These are phyloP conservation scores for Neuroterus valhalla DNA, from an alignment of 1,140 invertebrate genomes.

Conservation along the genomic window DNA sequence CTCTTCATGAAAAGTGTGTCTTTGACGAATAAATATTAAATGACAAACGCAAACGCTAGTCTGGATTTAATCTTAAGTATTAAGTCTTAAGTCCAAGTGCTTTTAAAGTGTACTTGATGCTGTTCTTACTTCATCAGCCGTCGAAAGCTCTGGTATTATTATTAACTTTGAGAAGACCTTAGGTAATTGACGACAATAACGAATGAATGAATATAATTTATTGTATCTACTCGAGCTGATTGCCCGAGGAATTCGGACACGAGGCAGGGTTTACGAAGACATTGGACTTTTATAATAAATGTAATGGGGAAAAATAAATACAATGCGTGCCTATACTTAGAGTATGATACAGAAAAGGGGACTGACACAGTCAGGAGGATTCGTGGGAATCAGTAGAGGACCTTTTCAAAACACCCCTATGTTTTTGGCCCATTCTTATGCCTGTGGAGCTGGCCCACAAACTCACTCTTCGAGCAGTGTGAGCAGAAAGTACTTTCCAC, in stretches of 20 bases:
- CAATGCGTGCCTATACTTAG: conserved; percentile 68
- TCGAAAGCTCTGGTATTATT: conserved; percentile 35
- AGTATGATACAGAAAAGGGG: conserved; percentile 66
- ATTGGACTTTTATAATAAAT: conserved; percentile 60
- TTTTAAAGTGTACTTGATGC: conserved; percentile 22
- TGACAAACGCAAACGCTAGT: conserved; percentile 10
- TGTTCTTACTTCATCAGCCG: background rate
- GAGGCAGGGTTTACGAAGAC: conserved; percentile 58
- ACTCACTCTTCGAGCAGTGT: too few relatives aligned
- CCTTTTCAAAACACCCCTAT: too few relatives aligned
- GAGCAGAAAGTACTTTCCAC: too few relatives aligned
- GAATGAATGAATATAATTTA: background rate
- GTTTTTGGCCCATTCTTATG: too few relatives aligned
- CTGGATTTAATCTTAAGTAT: conserved; percentile 21
- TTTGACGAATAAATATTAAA: conserved; percentile 27
- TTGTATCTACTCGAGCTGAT: conserved; percentile 23
- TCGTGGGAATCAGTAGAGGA: conserved; percentile 41
- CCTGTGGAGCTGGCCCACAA: too few relatives aligned
- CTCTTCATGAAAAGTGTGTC: too few relatives aligned
- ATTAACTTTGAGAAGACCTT: conserved; percentile 47
- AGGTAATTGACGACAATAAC: conserved; percentile 10
- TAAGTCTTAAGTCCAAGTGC: conserved; percentile 27
- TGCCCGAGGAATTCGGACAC: conserved; percentile 30
- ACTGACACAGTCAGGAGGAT: conserved; percentile 44
- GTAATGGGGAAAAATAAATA: conserved; percentile 70